Evolutionary conservation across 2,113 vertebrate species (phyloP).

Genomic region (Brachypteracias leptosomus): DNA sequence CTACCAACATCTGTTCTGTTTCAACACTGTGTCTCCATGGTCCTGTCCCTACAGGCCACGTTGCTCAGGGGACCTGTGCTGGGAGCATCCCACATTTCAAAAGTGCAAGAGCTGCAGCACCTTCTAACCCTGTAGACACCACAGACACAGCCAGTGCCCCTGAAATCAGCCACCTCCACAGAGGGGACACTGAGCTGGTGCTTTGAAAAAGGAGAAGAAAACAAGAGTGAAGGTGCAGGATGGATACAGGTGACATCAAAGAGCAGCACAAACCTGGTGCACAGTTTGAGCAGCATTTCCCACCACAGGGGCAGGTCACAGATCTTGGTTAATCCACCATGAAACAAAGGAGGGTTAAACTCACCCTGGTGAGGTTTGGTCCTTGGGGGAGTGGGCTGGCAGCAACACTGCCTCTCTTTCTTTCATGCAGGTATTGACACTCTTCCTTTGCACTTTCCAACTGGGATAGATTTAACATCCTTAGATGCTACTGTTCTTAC

Average conservation of each 20-base stretch:
- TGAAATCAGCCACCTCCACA: rapidly evolving
- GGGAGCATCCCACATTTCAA: neutral
- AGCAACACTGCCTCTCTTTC: neutral
- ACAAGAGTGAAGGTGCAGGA: neutral
- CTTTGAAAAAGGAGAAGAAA: neutral
- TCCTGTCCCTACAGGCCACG: neutral
- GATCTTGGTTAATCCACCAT: neutral
- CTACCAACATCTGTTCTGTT: neutral
- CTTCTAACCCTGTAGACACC: neutral
- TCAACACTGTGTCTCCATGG: neutral
- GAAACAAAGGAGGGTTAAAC: neutral
- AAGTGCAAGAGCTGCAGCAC: neutral
- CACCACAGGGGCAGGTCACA: neutral
- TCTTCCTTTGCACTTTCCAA: neutral
- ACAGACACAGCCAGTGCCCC: neutral
- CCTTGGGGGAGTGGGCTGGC: neutral
- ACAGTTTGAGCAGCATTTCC: neutral
- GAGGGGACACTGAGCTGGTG: neutral
- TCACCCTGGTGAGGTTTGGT: neutral
- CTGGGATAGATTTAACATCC: neutral
- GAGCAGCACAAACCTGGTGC: neutral
- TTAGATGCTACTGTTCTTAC: neutral
- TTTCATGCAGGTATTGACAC: neutral
- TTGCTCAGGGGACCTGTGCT: neutral
- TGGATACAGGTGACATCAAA: neutral